Conservation (phyloP, 2,888 invertebrate species). For the Eristalinus aeneus region DNA sequence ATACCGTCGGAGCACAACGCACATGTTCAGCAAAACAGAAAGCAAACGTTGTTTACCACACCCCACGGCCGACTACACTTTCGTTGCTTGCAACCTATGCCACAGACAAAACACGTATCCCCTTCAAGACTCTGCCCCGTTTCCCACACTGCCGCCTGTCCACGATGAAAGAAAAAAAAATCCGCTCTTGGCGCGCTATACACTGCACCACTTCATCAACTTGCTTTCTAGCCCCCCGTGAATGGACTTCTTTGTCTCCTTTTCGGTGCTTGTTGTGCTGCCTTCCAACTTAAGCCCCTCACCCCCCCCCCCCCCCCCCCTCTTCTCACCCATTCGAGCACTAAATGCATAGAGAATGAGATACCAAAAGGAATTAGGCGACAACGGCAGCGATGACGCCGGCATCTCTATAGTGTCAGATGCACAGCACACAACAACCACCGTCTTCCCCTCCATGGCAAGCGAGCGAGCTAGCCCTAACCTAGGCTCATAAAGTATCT, state of each 20-base stretch:
- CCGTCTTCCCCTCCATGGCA: slow-evolving; percentile 19
- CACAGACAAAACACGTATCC: background rate
- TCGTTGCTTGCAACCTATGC: slow-evolving; percentile 21
- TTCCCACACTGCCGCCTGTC: background rate
- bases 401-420: slow-evolving; percentile 29
- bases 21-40: slow-evolving; percentile 11
- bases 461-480: slow-evolving; percentile 46
- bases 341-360: slow-evolving; percentile 26
- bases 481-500: slow-evolving; percentile 61
- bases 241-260: slow-evolving; percentile 22
- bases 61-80: slow-evolving; percentile 33
- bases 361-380: slow-evolving; percentile 32
- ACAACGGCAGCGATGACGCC: slow-evolving; percentile 18
- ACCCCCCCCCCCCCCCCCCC: background rate
- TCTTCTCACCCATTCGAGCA: slow-evolving; percentile 6
- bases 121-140: background rate
- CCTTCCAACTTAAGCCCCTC: slow-evolving; percentile 7
- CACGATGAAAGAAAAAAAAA: background rate
- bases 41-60: slow-evolving; percentile 49
- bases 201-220: slow-evolving; percentile 32
- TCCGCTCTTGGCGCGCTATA: slow-evolving; percentile 9
- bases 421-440: slow-evolving; percentile 29
- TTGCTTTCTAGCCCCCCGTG: slow-evolving; percentile 25
- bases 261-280: slow-evolving; percentile 24
- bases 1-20: slow-evolving; percentile 15